Base-by-base conservation (phyloP, 2,113 vertebrate species). In the Nyctereutes procyonoides region DNA sequence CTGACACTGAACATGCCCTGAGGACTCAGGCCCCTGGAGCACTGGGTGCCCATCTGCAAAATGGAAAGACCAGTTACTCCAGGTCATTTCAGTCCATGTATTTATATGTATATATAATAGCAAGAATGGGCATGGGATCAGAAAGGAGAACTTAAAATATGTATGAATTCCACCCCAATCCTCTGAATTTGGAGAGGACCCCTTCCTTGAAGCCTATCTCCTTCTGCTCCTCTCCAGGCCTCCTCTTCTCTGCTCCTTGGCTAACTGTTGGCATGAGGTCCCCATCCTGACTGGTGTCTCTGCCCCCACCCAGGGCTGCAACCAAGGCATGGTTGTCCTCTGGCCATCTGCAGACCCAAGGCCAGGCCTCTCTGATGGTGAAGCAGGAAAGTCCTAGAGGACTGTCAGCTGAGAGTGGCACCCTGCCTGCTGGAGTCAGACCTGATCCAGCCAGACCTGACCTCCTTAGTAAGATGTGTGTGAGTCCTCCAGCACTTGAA, bases 1-100 rank as follows among this genome's bases (percentile, higher is more conserved):
- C 85, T 63, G n/a, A 86, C 91, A 38, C 35, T n/a, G 93, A 77
- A 17, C 3, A 4, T 92, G 86, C 88, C 97, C 90, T 79, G 76
- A 92, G 90, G 91, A 79, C 77, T n/a, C 32, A 4, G 95, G 71
- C 48, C 63, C 58, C 77, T 19, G 86, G 58, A 94, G 73, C 69
- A 8, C 53, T 9, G 22, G 24, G 24, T 76, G 56, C 28, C 82
- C 65, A 14, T 51, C 71, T 77, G 58, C 81, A 15, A 67, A 55
- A 30, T 26, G 53, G 65, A 92, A 80, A 95, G 60, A 35, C 77
- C 55, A 38, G 67, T 81, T 51, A 71, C 88, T 84, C 17, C 28
- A 4, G 90, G 96, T 85, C 79, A 35, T 60, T 67, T 43, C 53
- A 93, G 60, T 73, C 79, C 62, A 51, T 83, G 5, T 55, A 79